A percentile compares a stretch with the other conserved stretches of the same genome.
These are phyloP conservation scores for Myodes glareolus DNA, from an alignment of 2,113 vertebrate genomes.

Conservation along the genomic window DNA sequence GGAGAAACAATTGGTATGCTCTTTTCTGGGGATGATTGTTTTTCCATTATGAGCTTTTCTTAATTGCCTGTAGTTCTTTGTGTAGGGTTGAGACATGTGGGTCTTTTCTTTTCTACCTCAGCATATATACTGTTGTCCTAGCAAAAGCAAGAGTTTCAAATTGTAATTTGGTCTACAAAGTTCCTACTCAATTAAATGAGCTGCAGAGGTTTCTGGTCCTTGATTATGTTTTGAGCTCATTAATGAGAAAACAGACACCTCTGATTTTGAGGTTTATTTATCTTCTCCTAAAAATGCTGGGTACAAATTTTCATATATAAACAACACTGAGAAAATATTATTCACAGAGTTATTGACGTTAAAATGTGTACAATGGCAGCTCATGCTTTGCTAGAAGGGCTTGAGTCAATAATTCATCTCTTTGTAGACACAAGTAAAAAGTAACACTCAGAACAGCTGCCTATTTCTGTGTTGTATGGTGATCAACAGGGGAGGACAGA, in stretches of 20 bases:
- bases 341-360: background rate
- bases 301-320: background rate
- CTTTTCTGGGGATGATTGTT: background rate
- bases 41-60: background rate
- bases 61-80: background rate
- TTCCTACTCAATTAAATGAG: background rate
- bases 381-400: background rate
- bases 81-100: background rate
- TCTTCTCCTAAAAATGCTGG: background rate
- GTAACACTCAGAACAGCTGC: background rate
- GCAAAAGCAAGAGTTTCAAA: background rate
- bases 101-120: background rate
- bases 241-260: background rate
- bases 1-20: background rate
- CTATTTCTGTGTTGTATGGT: background rate
- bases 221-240: background rate
- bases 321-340: background rate
- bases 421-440: background rate
- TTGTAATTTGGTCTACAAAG: background rate
- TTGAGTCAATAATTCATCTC: constrained; percentile 13
- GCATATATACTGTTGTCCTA: background rate
- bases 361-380: background rate
- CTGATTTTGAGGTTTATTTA: background rate
- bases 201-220: background rate
- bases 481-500: background rate